phyloP scores from a whole-genome alignment of 2,888 invertebrate genomes.

The Drosophila neotestacea region DNA sequence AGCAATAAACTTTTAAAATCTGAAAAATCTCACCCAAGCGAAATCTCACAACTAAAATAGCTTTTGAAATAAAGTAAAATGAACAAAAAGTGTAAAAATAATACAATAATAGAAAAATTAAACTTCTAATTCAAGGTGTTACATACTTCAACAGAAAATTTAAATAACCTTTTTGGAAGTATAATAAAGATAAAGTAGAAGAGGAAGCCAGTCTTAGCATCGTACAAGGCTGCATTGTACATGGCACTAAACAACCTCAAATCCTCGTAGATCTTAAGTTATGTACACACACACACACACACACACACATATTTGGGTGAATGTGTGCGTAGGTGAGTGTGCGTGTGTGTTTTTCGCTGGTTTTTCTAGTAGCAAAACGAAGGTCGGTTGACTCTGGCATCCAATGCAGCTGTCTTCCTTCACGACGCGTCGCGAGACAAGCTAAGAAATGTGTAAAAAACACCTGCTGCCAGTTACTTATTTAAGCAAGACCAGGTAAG shows the following conservation, averaged over 20 bases:
- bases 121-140: background rate
- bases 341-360: slow-evolving; percentile 15
- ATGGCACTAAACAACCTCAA: slow-evolving; percentile 80
- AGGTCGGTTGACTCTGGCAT: slow-evolving; percentile 30
- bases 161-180: background rate
- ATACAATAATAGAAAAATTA: too few relatives aligned
- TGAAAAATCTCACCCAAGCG: background rate
- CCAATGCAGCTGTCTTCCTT: slow-evolving; percentile 75
- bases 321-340: slow-evolving; percentile 23
- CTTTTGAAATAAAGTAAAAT: too few relatives aligned
- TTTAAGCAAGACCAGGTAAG: slow-evolving; percentile 56
- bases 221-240: slow-evolving; percentile 63
- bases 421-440: slow-evolving; percentile 59
- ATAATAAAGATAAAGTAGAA: slow-evolving; percentile 1
- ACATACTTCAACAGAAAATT: background rate
- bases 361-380: slow-evolving; percentile 29
- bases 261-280: slow-evolving; percentile 82
- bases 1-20: too few relatives aligned
- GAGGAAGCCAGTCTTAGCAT: slow-evolving; percentile 37
- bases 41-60: too few relatives aligned
- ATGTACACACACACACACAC: slow-evolving; percentile 58
- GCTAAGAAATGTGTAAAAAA: slow-evolving; percentile 80
- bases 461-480: slow-evolving; percentile 78
- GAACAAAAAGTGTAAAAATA: too few relatives aligned
- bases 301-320: slow-evolving; percentile 2